phyloP scores from a whole-genome alignment of 2,797 vertebrate genomes.

The Chiroxiphia lanceolata region DNA sequence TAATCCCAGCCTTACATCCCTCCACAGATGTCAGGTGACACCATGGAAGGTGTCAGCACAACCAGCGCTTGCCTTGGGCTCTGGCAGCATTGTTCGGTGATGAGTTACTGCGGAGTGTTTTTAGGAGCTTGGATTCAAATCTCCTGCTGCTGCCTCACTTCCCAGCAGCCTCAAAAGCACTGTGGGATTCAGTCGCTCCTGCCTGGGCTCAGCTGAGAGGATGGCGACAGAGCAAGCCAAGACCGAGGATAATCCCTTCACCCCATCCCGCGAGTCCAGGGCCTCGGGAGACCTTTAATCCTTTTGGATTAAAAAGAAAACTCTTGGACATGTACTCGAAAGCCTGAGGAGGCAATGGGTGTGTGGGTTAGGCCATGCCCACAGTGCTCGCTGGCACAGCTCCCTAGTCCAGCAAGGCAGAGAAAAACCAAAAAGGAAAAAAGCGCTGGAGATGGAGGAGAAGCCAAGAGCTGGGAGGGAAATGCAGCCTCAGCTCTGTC shows the following conservation, averaged over 20 bases:
- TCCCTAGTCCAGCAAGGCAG: neutral
- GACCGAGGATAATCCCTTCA: neutral
- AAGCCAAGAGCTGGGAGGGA: conserved; percentile 49
- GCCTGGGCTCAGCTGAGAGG: neutral
- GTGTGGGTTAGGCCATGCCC: neutral
- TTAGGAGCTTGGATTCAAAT: neutral
- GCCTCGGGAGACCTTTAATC: conserved; percentile 29
- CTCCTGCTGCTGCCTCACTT: neutral
- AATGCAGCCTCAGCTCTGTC: neutral
- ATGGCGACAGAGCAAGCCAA: neutral
- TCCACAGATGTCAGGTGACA: neutral
- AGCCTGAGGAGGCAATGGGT: neutral
- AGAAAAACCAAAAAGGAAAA: neutral
- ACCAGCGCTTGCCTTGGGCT: neutral
- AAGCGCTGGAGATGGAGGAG: neutral
- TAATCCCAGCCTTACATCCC: neutral
- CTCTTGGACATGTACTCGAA: neutral
- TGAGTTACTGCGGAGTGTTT: neutral
- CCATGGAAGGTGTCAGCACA: neutral
- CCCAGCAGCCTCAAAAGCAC: neutral
- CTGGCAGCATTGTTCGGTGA: neutral
- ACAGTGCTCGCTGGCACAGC: neutral
- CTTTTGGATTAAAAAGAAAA: conserved; percentile 20
- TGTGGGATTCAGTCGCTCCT: neutral
- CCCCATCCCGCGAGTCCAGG: neutral